Evolutionary conservation across 2,113 vertebrate genomes (phyloP), one percentile per base, ranked within the genome.

Genomic region (Mirounga angustirostris): DNA sequence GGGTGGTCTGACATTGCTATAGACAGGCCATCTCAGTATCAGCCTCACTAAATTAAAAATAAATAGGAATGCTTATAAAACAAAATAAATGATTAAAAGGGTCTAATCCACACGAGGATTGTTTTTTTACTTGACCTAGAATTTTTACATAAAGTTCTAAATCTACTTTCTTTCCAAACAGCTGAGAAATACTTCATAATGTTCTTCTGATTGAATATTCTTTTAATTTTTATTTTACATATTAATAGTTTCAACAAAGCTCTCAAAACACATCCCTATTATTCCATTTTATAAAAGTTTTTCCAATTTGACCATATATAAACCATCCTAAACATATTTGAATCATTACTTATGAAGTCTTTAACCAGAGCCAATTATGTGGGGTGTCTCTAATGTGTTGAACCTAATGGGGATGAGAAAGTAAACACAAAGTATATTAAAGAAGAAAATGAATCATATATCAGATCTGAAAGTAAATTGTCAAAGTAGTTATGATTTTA

Each of bases 131-230:
- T 80, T 89, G 33, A 90, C 46, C 76, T 95, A 61, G 15, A 86
- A 94, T 97, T 94, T 95, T 94, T 69, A 97, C 8, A 95, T 26
- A 56, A 93, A 93, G 19, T 54, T 95, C 54, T 54, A 85, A 86
- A 71, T 94, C 40, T 56, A 58, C 30, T 95, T 95, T 71, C 46
- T 83, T 95, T 73, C 46, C 50, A 83, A 91, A 92, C 50, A 96
- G 52, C 50, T 93, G 22, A 83, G 22, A 61, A 26, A 69, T 65
- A 26, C 30, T 63, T 83, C 30, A 40, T 63, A 92, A 13, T 73
- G 26, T 81, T 11, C 84, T 78, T 76, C 43, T 43, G 54, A 36
- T 19, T 79, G 0, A 67, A 11, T 46, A 59, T 36, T 86, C 58
- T 50, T 79, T 52, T 87, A 15, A 61, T 80, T 50, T 86, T 80